Evolutionary conservation across 2,113 vertebrate genomes (phyloP).

Genomic region (Hemibagrus wyckioides): DNA sequence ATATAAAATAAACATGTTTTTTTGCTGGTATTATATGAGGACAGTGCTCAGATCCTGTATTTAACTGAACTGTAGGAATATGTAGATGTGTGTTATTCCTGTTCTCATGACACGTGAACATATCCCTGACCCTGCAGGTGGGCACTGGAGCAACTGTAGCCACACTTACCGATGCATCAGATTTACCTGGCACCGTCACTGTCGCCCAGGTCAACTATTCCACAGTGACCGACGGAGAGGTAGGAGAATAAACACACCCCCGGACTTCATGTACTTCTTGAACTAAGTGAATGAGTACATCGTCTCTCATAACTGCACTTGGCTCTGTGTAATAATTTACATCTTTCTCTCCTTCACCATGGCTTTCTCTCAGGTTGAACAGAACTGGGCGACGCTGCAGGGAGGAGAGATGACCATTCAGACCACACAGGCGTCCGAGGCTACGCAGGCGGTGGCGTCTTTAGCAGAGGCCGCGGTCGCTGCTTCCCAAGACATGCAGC

Average conservation of each 20-base stretch:
- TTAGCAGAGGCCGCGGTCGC: slow-evolving; percentile 93
- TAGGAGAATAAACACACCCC: slow-evolving; percentile 57
- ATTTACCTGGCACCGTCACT: slow-evolving; percentile 91
- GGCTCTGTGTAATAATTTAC: background rate
- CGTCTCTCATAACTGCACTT: background rate
- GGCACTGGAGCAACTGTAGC: slow-evolving; percentile 96
- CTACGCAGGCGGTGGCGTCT: slow-evolving; percentile 94
- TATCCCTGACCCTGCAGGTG: slow-evolving; percentile 74
- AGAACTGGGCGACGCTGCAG: slow-evolving; percentile 95
- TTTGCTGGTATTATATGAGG: background rate
- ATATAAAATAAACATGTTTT: too few species aligned
- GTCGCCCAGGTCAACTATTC: slow-evolving; percentile 97
- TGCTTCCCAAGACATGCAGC: slow-evolving; percentile 92
- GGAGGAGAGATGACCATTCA: slow-evolving; percentile 99
- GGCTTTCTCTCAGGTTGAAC: slow-evolving; percentile 63
- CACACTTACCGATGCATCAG: slow-evolving; percentile 93
- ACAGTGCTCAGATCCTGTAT: background rate
- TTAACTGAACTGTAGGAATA: background rate
- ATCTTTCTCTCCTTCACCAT: background rate
- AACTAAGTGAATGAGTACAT: background rate
- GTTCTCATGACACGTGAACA: background rate
- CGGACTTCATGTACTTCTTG: background rate
- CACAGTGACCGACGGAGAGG: slow-evolving; percentile 92
- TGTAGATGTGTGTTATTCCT: background rate
- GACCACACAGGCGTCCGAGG: slow-evolving; percentile 93